Percentiles rank a stretch among this genome's conserved stretches.
Evolutionary conservation across 2,113 vertebrate genomes (phyloP).

Genomic region (Microcebus murinus): DNA sequence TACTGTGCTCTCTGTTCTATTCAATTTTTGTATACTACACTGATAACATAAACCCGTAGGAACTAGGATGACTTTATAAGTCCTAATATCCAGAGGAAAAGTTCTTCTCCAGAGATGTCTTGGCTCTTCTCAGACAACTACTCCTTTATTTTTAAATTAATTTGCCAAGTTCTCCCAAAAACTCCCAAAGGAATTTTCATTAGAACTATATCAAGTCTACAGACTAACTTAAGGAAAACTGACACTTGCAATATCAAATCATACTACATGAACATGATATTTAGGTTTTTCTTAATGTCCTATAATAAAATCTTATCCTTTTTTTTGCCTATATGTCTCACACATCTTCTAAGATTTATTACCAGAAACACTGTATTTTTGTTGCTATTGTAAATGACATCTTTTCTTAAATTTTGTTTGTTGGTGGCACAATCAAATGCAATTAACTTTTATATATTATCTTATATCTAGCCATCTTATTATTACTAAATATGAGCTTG

Average conservation of each 20-base stretch:
- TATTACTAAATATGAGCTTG: neutral
- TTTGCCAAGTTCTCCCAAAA: neutral
- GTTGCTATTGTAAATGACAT: neutral
- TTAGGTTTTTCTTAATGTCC: neutral
- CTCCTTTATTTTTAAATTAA: constrained; percentile 24
- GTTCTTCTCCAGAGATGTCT: neutral
- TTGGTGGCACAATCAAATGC: neutral
- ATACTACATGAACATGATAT: neutral
- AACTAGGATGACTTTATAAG: neutral
- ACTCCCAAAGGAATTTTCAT: neutral
- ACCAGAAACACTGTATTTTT: neutral
- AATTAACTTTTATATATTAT: constrained; percentile 1
- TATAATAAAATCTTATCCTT: neutral
- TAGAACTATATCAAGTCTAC: neutral
- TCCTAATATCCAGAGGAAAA: neutral
- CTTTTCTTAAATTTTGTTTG: constrained; percentile 11
- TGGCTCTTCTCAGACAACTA: neutral
- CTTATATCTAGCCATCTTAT: neutral
- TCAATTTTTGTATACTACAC: neutral
- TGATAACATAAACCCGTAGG: neutral
- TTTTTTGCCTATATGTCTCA: neutral
- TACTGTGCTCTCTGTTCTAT: neutral
- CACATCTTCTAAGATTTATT: neutral
- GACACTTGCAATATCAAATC: neutral
- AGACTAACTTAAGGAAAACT: neutral